Conservation (phyloP, 2,797 vertebrate genomes). For the Falco cherrug region DNA sequence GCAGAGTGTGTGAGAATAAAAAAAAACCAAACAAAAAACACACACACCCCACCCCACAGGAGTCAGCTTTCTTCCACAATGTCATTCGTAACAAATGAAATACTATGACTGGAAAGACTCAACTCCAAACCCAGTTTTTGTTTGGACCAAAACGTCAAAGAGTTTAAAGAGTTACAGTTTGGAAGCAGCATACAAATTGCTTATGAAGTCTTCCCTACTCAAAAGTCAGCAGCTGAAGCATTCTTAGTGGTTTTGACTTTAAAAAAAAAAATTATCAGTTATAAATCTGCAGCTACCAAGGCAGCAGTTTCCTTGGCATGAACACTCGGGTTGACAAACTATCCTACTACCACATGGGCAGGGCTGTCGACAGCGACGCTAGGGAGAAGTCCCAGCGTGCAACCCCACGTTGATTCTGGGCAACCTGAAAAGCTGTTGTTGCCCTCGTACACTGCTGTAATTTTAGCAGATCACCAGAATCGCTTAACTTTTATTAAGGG, state of each 20-base stretch:
- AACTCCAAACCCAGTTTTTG: background rate
- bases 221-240: background rate
- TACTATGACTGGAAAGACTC: background rate
- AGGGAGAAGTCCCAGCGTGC: background rate
- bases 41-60: background rate
- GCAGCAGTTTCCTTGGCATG: background rate
- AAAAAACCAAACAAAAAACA: background rate
- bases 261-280: background rate
- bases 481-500: background rate
- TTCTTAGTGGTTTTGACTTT: background rate
- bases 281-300: background rate
- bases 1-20: background rate
- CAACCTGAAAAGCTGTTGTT: background rate
- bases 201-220: background rate
- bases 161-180: background rate
- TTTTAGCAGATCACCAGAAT: background rate
- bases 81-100: background rate
- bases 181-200: background rate
- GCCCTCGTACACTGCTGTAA: background rate
- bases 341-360: background rate
- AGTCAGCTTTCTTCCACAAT: background rate
- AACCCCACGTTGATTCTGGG: background rate
- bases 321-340: background rate
- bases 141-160: accelerated
- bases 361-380: accelerated